Evolutionary conservation across 2,888 invertebrate species (phyloP).

Genomic region (Troides helena): DNA sequence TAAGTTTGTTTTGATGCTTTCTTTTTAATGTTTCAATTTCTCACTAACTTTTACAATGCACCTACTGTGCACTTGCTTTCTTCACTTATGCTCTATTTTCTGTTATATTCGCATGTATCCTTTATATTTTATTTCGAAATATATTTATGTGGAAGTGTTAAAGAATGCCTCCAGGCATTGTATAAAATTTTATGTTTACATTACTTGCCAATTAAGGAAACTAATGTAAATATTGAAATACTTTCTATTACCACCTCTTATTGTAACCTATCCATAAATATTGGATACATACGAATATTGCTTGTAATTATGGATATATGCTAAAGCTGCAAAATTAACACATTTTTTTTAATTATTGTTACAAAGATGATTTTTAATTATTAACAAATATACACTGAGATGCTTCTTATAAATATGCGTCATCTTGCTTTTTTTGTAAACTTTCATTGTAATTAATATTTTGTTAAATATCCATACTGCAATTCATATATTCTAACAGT

Average conservation of each 20-base stretch:
- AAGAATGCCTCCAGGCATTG: too few relatives aligned
- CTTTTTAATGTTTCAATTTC: neutral
- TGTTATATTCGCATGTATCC: neutral
- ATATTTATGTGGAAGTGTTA: too few relatives aligned
- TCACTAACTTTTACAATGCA: neutral
- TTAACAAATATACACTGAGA: neutral
- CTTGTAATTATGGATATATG: too few relatives aligned
- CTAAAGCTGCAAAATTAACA: too few relatives aligned
- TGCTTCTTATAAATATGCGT: neutral
- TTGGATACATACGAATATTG: too few relatives aligned
- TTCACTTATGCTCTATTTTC: neutral
- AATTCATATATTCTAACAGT: neutral
- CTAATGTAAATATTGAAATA: too few relatives aligned
- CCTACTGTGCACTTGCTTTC: neutral
- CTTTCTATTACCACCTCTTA: too few relatives aligned
- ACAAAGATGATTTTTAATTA: neutral
- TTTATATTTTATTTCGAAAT: neutral
- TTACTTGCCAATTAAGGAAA: too few relatives aligned
- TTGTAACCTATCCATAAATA: too few relatives aligned
- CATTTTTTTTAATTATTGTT: neutral
- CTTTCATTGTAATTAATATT: neutral
- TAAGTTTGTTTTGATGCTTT: neutral
- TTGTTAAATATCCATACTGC: neutral
- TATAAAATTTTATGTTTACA: too few relatives aligned
- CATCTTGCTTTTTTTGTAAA: too few relatives aligned